Base-by-base conservation (phyloP, 2,888 invertebrate genomes). In the Xestia sexstrigata region DNA sequence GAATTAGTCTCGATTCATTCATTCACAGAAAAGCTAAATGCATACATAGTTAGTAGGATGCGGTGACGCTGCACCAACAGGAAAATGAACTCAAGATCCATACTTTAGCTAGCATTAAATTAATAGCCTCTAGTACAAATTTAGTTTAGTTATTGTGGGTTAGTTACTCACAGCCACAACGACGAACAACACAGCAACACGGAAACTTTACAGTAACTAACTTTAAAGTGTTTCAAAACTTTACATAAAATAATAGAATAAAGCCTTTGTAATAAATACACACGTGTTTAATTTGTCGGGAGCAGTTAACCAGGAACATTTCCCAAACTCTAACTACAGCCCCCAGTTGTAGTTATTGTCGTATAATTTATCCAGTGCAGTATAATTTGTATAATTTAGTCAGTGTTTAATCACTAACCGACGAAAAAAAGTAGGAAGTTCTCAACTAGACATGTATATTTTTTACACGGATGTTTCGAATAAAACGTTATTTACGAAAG, bases 261-360 rank as follows among this genome's bases (percentile, higher is more conserved):
- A 35, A 35, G 42, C 60, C 39, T 78, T 81, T 74, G 79, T 72
- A 35, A 66, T 70, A 69, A 66, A 78, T 69, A 5, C 42, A 55
- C 69, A 75, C 65, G 55, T 70, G 39, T 35, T 45, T 74, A 66
- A 80, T 72, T 84, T 72, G 55, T 65, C 68, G 60, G 52, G 62
- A 72, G 49, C n/a, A 70, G 45, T 73, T 63, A 73, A 76, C 62
- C 67, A 76, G 45, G 49, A 79, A 79, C 62, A 75, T 75, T 63
- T 17, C 15, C 42, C 13, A 45, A 42, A 74, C 52, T 67, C 62
- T 62, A 71, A 74, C 52, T 69, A 49, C 49, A 68, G 55, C 35
- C 45, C 45, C 45, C 13, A 13, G 45, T 3, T 13, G 13, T 42
- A 42, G 35, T 35, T 35, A 35, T 9, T 42, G 42, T 42, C 11